Conservation (phyloP, 2,113 vertebrate genomes). For the Enhydra lutris region DNA sequence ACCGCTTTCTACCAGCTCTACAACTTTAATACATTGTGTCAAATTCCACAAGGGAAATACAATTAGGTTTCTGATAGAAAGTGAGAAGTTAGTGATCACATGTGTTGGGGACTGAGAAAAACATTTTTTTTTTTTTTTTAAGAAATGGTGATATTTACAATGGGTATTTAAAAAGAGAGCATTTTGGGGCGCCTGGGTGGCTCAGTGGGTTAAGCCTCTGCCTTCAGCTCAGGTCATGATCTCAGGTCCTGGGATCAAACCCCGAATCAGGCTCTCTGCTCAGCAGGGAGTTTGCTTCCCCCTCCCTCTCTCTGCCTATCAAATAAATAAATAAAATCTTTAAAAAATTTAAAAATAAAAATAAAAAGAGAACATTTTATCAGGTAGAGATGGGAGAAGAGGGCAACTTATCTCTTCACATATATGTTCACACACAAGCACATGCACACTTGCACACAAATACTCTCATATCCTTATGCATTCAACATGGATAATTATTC, state of each 20-base stretch:
- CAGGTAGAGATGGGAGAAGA: background rate
- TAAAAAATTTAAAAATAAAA: too few relatives aligned
- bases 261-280: too few relatives aligned
- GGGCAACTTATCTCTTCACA: background rate
- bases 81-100: background rate
- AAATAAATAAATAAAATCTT: too few relatives aligned
- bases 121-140: background rate
- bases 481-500: background rate
- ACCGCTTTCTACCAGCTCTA: background rate
- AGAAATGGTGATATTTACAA: conserved; percentile 13
- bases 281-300: too few relatives aligned
- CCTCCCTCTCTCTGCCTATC: too few relatives aligned
- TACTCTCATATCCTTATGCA: background rate
- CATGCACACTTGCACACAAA: background rate
- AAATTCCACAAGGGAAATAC: background rate
- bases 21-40: background rate
- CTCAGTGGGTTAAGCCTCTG: too few relatives aligned
- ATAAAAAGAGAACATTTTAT: background rate
- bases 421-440: background rate
- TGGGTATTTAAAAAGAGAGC: background rate
- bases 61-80: background rate
- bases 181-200: background rate
- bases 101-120: background rate
- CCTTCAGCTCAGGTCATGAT: too few relatives aligned
- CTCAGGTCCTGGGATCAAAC: too few relatives aligned